Percentiles rank a stretch among this genome's conserved stretches.
Evolutionary conservation across 2,797 vertebrate genomes (phyloP).

Genomic region (Chromobotia macracanthus): DNA sequence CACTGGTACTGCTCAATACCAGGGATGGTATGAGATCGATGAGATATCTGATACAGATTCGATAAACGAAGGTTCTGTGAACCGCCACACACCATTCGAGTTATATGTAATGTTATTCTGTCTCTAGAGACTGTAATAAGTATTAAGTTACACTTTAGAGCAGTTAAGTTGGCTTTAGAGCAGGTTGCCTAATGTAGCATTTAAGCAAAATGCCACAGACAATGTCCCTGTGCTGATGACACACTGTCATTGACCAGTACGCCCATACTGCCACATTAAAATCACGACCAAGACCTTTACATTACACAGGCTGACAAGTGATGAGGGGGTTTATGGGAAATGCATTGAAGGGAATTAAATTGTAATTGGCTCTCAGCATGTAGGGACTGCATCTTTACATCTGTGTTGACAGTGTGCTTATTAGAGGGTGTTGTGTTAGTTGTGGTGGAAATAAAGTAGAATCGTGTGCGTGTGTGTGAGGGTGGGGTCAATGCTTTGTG

Average conservation of each 20-base stretch:
- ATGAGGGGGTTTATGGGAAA: neutral
- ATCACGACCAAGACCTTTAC: neutral
- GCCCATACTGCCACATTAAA: neutral
- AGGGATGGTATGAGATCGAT: neutral
- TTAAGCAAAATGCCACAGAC: conserved; percentile 4
- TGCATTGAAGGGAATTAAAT: conserved; percentile 5
- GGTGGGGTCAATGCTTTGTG: conserved; percentile 29
- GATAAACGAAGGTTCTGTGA: neutral
- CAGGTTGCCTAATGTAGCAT: conserved; percentile 6
- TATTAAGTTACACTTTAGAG: neutral
- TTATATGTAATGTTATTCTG: conserved; percentile 2
- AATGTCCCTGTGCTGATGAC: neutral
- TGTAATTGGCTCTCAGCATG: conserved; percentile 29
- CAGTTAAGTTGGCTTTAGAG: conserved; percentile 12
- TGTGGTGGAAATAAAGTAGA: conserved; percentile 33
- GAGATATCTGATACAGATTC: neutral
- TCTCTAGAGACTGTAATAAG: neutral
- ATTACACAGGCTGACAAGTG: neutral
- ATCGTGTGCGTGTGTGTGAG: conserved; percentile 7
- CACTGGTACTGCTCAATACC: neutral
- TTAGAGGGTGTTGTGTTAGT: conserved; percentile 36
- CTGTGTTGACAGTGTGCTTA: conserved; percentile 34
- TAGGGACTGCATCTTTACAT: conserved; percentile 59
- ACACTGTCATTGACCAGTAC: neutral
- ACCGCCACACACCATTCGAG: neutral